Evolutionary conservation across 2,113 vertebrate species (phyloP).

Genomic region (Baryphthengus martii): DNA sequence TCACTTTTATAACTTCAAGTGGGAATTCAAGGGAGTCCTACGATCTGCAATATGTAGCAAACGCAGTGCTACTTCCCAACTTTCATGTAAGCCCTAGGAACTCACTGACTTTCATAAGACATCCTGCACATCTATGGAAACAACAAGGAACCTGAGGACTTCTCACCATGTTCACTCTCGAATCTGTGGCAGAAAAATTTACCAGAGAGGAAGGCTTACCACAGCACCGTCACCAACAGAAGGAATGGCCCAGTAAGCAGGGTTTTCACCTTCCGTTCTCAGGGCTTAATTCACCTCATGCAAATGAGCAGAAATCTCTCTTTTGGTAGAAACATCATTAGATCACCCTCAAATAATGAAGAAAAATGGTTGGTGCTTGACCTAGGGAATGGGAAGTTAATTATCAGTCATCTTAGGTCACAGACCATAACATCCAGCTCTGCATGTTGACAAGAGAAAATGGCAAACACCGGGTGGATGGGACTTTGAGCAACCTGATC

Average conservation of each 20-base stretch:
- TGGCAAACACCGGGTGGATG: background rate
- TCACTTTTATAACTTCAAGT: background rate
- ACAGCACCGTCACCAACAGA: background rate
- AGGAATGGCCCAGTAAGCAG: background rate
- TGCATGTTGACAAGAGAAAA: background rate
- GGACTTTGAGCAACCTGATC: background rate
- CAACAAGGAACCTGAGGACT: background rate
- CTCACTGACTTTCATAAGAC: background rate
- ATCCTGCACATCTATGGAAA: background rate
- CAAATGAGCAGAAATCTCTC: background rate
- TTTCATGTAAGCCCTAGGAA: background rate
- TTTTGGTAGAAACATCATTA: background rate
- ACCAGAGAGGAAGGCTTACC: background rate
- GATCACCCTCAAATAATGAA: background rate
- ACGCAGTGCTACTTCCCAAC: background rate
- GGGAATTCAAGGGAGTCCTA: background rate
- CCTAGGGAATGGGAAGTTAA: background rate
- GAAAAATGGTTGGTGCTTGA: background rate
- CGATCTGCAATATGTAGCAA: background rate
- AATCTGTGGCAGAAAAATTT: background rate
- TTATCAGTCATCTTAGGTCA: background rate
- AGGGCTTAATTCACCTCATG: background rate
- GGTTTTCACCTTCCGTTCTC: background rate
- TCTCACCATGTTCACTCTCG: background rate
- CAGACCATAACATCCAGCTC: background rate